phyloP scores from a whole-genome alignment of 35 echinoderm and acorn worm genomes.

The Acanthaster planci region DNA sequence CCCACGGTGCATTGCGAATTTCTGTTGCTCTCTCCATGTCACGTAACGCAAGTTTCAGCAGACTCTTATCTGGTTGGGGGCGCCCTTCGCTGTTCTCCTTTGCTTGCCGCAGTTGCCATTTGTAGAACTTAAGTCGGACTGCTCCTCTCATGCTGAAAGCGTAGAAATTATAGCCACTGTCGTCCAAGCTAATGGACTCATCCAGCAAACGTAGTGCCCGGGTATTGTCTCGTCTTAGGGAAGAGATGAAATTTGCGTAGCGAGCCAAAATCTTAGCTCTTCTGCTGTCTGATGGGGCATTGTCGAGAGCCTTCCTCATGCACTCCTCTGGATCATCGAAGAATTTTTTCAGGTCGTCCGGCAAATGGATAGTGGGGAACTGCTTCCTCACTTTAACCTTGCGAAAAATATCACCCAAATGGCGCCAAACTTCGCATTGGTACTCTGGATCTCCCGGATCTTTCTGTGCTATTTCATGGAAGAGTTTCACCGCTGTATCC shows the following conservation, averaged over 20 bases:
- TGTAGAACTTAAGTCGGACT: not conserved
- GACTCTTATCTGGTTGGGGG: not conserved
- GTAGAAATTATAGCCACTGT: slow-evolving; percentile 9
- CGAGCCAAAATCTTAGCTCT: not conserved
- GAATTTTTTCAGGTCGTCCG: not conserved
- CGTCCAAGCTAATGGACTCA: not conserved
- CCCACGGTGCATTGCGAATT: not conserved
- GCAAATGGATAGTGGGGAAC: not conserved
- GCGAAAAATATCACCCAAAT: not conserved
- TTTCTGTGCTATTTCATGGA: not conserved
- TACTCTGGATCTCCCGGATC: not conserved
- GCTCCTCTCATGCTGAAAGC: slow-evolving; percentile 10
- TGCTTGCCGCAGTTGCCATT: not conserved
- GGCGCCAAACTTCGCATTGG: not conserved
- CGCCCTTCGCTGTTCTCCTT: not conserved
- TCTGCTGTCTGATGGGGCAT: not conserved
- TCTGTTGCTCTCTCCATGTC: not conserved
- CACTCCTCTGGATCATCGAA: slow-evolving; percentile 1
- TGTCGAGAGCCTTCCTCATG: not conserved
- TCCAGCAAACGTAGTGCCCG: not conserved
- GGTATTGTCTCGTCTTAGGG: not conserved
- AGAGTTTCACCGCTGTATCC: not conserved
- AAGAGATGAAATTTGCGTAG: not conserved
- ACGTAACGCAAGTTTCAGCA: not conserved
- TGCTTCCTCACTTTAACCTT: not conserved